A percentile compares a stretch with the other conserved stretches of the same genome.
These are phyloP conservation scores for Bombus difficillimus DNA, from an alignment of 1,140 invertebrate species.

Conservation along the genomic window DNA sequence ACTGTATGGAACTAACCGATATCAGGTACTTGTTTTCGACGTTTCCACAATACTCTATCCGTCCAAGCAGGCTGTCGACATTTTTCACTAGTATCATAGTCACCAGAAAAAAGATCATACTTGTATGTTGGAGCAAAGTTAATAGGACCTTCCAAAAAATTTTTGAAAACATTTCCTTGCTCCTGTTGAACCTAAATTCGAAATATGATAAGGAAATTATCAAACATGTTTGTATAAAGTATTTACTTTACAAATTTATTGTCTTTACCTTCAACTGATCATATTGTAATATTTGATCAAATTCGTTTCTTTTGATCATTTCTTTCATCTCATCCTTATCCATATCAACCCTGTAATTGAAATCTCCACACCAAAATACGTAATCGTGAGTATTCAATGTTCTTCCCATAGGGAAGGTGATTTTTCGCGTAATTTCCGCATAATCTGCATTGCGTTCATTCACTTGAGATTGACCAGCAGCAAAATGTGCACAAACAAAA, in stretches of 20 bases:
- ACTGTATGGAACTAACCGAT: conserved; percentile 81
- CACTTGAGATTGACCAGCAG: conserved; percentile 98
- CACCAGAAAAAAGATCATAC: conserved; percentile 99
- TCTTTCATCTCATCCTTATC: conserved; percentile 97
- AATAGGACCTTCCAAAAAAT: conserved; percentile 96
- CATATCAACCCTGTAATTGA: conserved; percentile 99
- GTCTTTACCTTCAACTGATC: conserved; percentile 92
- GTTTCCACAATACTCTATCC: conserved; percentile 96
- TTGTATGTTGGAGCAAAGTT: conserved; percentile 99
- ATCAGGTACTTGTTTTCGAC: conserved; percentile 88
- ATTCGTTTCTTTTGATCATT: conserved; percentile 90
- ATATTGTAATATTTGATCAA: conserved; percentile 89
- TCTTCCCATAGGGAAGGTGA: conserved; percentile 96
- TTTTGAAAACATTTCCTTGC: conserved; percentile 95
- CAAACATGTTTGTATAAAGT: background rate
- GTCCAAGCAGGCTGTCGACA: conserved; percentile 98
- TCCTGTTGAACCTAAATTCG: conserved; percentile 86
- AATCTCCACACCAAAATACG: conserved; percentile 99
- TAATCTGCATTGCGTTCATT: conserved; percentile 98
- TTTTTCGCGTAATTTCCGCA: conserved; percentile 95
- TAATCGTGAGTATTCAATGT: conserved; percentile 98
- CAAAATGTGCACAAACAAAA: conserved; percentile 99
- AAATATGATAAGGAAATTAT: background rate
- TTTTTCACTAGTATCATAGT: conserved; percentile 99
- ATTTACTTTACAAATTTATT: background rate